These are phyloP conservation scores for Poeciliopsis prolifica DNA, from an alignment of 2,113 vertebrate species.

Conservation along the genomic window DNA sequence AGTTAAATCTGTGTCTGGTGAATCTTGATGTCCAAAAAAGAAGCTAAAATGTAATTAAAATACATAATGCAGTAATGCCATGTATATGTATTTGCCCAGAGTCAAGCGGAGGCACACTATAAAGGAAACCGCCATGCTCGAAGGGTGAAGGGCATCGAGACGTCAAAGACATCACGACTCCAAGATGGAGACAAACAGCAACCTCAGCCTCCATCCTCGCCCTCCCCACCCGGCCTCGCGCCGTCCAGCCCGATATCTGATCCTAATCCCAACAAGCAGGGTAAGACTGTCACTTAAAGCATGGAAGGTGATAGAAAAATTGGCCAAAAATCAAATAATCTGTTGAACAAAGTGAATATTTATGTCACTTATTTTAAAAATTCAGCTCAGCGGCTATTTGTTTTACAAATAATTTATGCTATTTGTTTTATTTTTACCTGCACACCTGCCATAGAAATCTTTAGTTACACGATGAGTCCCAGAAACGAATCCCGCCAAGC, in stretches of 20 bases:
- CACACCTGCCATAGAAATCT: neutral
- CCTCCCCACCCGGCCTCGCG: constrained; percentile 58
- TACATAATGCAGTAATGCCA: neutral
- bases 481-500: neutral
- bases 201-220: constrained; percentile 53
- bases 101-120: constrained; percentile 90
- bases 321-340: neutral
- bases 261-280: constrained; percentile 60
- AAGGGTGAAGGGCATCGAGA: constrained; percentile 88
- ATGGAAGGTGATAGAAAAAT: neutral
- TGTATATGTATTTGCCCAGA: constrained; percentile 67
- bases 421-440: neutral
- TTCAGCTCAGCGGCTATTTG: neutral
- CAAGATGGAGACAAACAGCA: constrained; percentile 78
- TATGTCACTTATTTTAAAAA: neutral
- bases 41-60: neutral
- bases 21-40: neutral
- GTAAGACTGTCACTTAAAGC: constrained; percentile 53
- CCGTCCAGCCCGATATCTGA: constrained; percentile 62
- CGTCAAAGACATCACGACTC: constrained; percentile 80
- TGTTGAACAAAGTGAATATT: neutral
- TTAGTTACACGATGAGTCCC: neutral
- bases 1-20: neutral
- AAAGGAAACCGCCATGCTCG: constrained; percentile 90
- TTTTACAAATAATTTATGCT: neutral